These are phyloP conservation scores for Etheostoma cragini DNA, from an alignment of 2,113 vertebrate species.

Conservation along the genomic window DNA sequence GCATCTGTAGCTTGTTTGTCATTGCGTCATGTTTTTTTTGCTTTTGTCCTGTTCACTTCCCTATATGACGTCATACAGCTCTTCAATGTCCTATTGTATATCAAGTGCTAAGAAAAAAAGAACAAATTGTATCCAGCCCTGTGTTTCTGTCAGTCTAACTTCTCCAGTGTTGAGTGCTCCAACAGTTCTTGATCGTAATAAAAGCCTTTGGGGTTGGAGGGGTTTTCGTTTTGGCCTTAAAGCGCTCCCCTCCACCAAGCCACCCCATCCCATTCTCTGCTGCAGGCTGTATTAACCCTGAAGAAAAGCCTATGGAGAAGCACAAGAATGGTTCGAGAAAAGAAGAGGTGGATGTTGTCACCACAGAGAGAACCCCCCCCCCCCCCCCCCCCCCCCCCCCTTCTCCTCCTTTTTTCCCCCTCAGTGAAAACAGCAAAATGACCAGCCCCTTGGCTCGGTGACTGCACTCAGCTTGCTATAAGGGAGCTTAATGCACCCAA, in stretches of 20 bases:
- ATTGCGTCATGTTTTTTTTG: not conserved
- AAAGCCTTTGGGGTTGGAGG: slow-evolving; percentile 60
- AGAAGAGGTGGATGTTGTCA: slow-evolving; percentile 83
- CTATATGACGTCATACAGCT: not conserved
- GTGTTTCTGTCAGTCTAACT: slow-evolving; percentile 13
- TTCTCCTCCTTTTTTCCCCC: slow-evolving; percentile 39
- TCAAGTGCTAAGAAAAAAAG: not conserved
- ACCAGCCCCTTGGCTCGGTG: slow-evolving; percentile 84
- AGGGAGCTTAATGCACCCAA: slow-evolving; percentile 87
- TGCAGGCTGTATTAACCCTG: slow-evolving; percentile 80
- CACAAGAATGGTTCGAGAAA: slow-evolving; percentile 74
- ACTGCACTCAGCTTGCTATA: slow-evolving; percentile 79
- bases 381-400: slow-evolving; percentile 3
- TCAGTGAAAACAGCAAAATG: slow-evolving; percentile 84
- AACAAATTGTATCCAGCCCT: not conserved
- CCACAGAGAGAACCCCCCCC: slow-evolving; percentile 78
- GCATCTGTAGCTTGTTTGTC: not conserved
- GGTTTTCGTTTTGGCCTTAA: slow-evolving; percentile 75
- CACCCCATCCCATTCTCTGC: slow-evolving; percentile 70
- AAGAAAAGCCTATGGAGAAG: slow-evolving; percentile 72
- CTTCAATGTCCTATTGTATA: not conserved
- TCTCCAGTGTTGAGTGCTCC: slow-evolving; percentile 56
- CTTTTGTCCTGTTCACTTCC: not conserved
- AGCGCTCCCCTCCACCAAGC: slow-evolving; percentile 86
- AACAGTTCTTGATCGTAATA: slow-evolving; percentile 55